Conservation (phyloP, 2,888 invertebrate species). For the Sphaerolaimus hirsutus region DNA sequence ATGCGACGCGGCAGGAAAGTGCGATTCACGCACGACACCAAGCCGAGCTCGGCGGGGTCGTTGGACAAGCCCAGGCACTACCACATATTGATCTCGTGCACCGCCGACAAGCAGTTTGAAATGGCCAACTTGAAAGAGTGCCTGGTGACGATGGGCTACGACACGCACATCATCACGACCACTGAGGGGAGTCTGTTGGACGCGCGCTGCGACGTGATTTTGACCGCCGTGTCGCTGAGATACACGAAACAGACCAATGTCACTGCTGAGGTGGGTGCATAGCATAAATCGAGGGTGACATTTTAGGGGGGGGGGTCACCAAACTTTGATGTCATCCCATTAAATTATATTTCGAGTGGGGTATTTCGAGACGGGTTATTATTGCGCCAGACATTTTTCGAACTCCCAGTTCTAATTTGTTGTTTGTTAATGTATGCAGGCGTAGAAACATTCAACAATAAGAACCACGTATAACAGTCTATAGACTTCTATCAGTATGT, state of each 20-base stretch:
- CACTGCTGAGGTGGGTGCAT: background rate
- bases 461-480: no score
- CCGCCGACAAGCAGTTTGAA: conserved; percentile 1
- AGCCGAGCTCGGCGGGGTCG: background rate
- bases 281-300: no score
- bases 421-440: no score
- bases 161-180: background rate
- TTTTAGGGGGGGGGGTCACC: no score
- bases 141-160: background rate
- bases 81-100: background rate
- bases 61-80: background rate
- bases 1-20: no score
- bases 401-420: no score
- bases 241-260: background rate
- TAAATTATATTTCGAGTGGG: no score
- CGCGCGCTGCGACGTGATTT: background rate
- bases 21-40: background rate
- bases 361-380: no score
- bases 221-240: background rate
- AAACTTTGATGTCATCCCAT: no score
- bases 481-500: no score
- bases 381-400: no score
- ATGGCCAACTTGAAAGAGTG: background rate
- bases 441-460: no score
- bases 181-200: background rate